Base-by-base conservation (phyloP, 2,888 invertebrate species). In the Aspidapion aeneum region DNA sequence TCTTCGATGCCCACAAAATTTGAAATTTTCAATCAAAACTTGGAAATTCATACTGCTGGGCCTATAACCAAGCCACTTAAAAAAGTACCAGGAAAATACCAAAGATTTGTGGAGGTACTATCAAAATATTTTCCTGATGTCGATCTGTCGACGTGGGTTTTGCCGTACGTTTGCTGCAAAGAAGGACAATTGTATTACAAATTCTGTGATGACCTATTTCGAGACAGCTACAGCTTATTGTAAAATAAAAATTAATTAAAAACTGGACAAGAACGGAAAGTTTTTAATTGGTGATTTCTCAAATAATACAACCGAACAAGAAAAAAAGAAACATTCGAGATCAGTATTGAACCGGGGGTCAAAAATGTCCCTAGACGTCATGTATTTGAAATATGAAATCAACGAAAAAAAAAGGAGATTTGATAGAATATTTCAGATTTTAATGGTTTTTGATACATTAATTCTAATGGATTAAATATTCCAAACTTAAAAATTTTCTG, bases 161-260 rank as follows among this genome's bases (percentile, higher is more conserved):
- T 77, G 63, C 79, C 79, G 0, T 79, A 75, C 61, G 75, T 74
- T 22, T 77, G 76, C 60, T 78, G 70, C 60, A 70, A 68, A 9
- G 72, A 76, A 56, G 79, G 77, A 1, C 77, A 78, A 56, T 65
- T 78, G 19, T 78, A 75, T 64, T 79, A 78, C 64, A 75, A 72
- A 65, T 77, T 78, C 63, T 62, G 70, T n/a, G 69, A 72, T 22
- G 62, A 68, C 20, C 58, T 70, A 54, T 69, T 70, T 60, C 67
- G 64, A 55, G 64, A 68, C 58, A 74, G 74, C 17, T 75, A 74
- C 62, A 75, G 74, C 55, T 69, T 68, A 17, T 35, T 70, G 1
- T 74, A 66, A 70, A 56, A 19, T 18, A 17, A 35, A 49, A 22
- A 54, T 1, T 21, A 35, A 57, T 17, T 20, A 21, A 7, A 20